Conservation (phyloP, 64 coral and sea anemone species). For the Dendronephthya gigantea region DNA sequence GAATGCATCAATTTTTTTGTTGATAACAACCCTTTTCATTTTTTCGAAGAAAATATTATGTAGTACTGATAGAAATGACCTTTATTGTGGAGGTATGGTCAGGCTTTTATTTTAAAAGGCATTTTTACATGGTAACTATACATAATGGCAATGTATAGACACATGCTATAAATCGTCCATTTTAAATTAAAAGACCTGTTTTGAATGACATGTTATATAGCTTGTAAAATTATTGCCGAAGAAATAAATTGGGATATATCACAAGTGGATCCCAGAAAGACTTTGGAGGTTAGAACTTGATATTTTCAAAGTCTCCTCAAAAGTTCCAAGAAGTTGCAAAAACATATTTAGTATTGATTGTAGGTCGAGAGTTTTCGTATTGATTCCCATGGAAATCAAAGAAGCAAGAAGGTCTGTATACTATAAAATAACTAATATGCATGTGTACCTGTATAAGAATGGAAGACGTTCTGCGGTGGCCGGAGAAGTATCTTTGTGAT, state of each 20-base stretch:
- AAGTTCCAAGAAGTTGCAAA: too few relatives aligned
- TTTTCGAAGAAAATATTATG: neutral
- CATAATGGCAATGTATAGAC: too few relatives aligned
- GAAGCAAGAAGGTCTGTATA: conserved; percentile 4
- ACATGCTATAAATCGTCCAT: too few relatives aligned
- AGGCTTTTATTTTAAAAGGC: too few relatives aligned
- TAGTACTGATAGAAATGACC: conserved; percentile 41
- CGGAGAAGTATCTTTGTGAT: too few relatives aligned
- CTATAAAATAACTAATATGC: too few relatives aligned
- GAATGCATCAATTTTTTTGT: neutral
- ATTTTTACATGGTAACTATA: too few relatives aligned
- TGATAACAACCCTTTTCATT: neutral
- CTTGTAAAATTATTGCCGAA: conserved; percentile 71
- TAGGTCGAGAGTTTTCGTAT: conserved; percentile 95
- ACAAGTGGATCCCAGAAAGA: conserved; percentile 89
- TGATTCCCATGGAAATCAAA: conserved; percentile 89
- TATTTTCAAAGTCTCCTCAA: neutral
- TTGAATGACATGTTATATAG: too few relatives aligned
- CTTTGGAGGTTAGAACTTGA: conserved; percentile 60
- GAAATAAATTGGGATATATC: conserved; percentile 92
- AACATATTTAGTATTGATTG: too few relatives aligned
- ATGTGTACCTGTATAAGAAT: too few relatives aligned
- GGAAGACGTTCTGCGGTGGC: too few relatives aligned
- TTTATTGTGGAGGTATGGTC: conserved; percentile 76
- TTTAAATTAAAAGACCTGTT: neutral